A percentile compares a stretch with the other conserved stretches of the same genome.
Evolutionary conservation across 2,888 invertebrate genomes (phyloP).

Genomic region (Apodemia duryi): DNA sequence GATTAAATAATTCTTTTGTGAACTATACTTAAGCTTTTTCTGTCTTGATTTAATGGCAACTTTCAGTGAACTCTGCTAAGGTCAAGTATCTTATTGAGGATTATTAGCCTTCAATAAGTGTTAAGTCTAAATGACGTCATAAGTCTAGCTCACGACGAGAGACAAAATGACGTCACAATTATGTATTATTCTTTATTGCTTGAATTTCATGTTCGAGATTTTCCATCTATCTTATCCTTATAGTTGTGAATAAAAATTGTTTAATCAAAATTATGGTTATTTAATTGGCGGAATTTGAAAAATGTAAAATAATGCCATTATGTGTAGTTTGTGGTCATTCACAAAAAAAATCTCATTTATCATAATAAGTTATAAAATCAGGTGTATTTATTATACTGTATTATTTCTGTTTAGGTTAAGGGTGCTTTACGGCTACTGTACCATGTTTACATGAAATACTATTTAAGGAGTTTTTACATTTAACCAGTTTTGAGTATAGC

Average conservation of each 20-base stretch:
- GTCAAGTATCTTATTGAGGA: too few relatives aligned
- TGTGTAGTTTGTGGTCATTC: slow-evolving; percentile 13
- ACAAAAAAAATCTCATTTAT: slow-evolving; percentile 12
- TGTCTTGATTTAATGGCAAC: too few relatives aligned
- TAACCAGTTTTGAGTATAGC: neutral
- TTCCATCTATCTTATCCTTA: neutral
- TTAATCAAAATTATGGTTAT: slow-evolving; percentile 11
- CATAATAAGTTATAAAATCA: slow-evolving; percentile 19
- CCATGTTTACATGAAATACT: neutral
- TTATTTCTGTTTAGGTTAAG: slow-evolving; percentile 22
- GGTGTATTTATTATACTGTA: slow-evolving; percentile 33
- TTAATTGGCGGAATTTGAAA: slow-evolving; percentile 6
- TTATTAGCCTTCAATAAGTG: neutral
- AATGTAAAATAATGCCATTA: slow-evolving; percentile 8
- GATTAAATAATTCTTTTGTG: neutral
- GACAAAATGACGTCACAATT: neutral
- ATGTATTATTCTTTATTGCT: neutral
- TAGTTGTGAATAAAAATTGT: slow-evolving; percentile 5
- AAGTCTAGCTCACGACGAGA: neutral
- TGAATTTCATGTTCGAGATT: neutral
- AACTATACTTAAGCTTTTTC: too few relatives aligned
- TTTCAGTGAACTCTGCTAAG: too few relatives aligned
- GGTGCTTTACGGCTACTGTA: slow-evolving; percentile 18
- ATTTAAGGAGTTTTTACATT: neutral
- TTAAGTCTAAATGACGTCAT: neutral